These are phyloP conservation scores for Drosophila testacea DNA, from an alignment of 2,888 invertebrate genomes.

Conservation along the genomic window DNA sequence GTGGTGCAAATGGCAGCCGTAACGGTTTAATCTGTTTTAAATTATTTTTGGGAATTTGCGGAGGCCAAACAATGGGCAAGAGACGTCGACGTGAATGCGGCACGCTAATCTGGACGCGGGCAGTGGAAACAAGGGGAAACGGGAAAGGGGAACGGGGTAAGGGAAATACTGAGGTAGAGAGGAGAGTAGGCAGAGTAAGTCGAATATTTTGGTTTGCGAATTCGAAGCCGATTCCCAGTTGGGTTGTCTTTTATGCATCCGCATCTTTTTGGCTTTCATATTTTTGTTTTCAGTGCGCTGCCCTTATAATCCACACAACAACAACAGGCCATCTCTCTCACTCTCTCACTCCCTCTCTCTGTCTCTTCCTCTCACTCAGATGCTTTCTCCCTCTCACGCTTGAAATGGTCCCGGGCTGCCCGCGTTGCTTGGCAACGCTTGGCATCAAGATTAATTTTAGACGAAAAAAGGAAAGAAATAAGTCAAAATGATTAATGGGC, in stretches of 20 bases:
- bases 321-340: constrained; percentile 34
- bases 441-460: constrained; percentile 84
- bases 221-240: constrained; percentile 51
- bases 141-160: neutral
- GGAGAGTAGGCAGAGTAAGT: constrained; percentile 17
- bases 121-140: neutral
- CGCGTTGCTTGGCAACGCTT: constrained; percentile 75
- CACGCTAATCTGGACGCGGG: constrained; percentile 55
- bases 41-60: constrained; percentile 76
- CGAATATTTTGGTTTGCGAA: constrained; percentile 44
- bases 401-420: constrained; percentile 35
- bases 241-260: constrained; percentile 41
- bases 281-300: constrained; percentile 59
- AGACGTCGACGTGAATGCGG: constrained; percentile 24
- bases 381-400: constrained; percentile 7
- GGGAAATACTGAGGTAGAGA: neutral
- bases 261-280: constrained; percentile 61
- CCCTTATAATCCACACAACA: constrained; percentile 71
- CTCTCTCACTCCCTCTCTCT: constrained; percentile 12
- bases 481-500: constrained; percentile 84
- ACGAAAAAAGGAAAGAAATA: constrained; percentile 83
- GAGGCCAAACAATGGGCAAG: constrained; percentile 51
- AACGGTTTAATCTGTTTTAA: constrained; percentile 85
- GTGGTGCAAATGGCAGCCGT: constrained; percentile 82
- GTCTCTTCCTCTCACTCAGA: constrained; percentile 5